A percentile compares a stretch with the other conserved stretches of the same genome.
These are phyloP conservation scores for Ectemnius lituratus DNA, from an alignment of 2,888 invertebrate species.

Conservation along the genomic window DNA sequence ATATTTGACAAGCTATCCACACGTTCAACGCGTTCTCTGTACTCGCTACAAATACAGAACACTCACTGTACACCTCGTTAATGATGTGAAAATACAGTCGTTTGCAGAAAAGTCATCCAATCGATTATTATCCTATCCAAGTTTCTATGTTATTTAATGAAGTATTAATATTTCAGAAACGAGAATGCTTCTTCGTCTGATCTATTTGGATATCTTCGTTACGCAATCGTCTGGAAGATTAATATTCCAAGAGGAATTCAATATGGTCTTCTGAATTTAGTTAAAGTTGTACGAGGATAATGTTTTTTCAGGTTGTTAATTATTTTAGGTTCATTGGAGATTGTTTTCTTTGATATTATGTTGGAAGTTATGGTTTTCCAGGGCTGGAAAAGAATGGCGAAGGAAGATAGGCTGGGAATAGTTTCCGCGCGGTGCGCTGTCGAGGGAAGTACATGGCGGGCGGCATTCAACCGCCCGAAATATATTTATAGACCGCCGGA, in stretches of 20 bases:
- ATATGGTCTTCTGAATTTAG: no score
- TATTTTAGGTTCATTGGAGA: no score
- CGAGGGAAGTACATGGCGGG: constrained; percentile 60
- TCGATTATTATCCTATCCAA: background rate
- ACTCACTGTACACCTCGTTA: constrained; percentile 52
- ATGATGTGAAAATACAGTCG: constrained; percentile 51
- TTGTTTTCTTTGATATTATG: no score
- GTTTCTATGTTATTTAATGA: no score
- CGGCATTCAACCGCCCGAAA: constrained; percentile 66
- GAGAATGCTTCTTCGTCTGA: no score
- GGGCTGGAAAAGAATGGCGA: constrained; percentile 39
- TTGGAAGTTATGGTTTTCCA: constrained; percentile 12
- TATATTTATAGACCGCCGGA: constrained; percentile 69
- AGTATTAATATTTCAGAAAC: no score
- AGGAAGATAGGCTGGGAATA: constrained; percentile 28
- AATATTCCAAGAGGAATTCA: no score
- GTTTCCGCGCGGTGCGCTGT: constrained; percentile 60
- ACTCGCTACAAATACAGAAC: constrained; percentile 23
- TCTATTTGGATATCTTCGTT: background rate
- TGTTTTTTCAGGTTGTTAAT: no score
- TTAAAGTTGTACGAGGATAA: no score
- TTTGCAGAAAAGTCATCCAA: constrained; percentile 46
- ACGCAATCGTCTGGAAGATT: background rate
- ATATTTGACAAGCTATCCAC: constrained; percentile 30
- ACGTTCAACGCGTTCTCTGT: constrained; percentile 32